Conservation (phyloP, 1,140 invertebrate species). For the Laupala kohalensis region DNA sequence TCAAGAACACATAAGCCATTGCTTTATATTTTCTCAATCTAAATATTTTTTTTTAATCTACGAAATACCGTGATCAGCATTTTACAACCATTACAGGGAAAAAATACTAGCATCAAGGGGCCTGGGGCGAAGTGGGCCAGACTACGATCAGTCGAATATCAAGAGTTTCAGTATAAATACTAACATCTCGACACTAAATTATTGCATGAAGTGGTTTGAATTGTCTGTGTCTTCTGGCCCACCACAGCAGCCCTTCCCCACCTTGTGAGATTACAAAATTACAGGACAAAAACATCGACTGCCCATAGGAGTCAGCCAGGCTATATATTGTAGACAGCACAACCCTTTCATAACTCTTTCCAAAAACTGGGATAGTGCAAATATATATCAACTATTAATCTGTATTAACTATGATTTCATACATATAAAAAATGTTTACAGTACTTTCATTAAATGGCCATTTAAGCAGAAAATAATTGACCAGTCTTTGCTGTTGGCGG, state of each 20-base stretch:
- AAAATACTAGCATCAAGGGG: background rate
- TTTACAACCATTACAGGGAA: constrained; percentile 3
- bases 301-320: background rate
- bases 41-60: constrained; percentile 13
- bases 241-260: background rate
- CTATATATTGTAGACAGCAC: background rate
- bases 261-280: background rate
- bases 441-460: constrained; percentile 14
- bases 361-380: constrained; percentile 14
- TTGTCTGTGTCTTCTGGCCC: background rate
- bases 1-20: constrained; percentile 17
- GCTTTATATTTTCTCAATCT: constrained; percentile 10
- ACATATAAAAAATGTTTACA: constrained; percentile 12
- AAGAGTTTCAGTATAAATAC: constrained; percentile 8
- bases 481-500: constrained; percentile 16
- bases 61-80: constrained; percentile 11
- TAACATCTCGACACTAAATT: constrained; percentile 3
- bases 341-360: background rate
- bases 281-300: background rate
- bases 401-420: constrained; percentile 3
- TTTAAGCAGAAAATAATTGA: constrained; percentile 14
- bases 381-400: constrained; percentile 11
- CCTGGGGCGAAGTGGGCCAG: constrained; percentile 3
- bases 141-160: constrained; percentile 5
- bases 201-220: constrained; percentile 5